Percentiles rank a stretch among this genome's conserved stretches.
Conservation (phyloP, 2,888 invertebrate genomes). For the Cataglyphis altisquamis region DNA sequence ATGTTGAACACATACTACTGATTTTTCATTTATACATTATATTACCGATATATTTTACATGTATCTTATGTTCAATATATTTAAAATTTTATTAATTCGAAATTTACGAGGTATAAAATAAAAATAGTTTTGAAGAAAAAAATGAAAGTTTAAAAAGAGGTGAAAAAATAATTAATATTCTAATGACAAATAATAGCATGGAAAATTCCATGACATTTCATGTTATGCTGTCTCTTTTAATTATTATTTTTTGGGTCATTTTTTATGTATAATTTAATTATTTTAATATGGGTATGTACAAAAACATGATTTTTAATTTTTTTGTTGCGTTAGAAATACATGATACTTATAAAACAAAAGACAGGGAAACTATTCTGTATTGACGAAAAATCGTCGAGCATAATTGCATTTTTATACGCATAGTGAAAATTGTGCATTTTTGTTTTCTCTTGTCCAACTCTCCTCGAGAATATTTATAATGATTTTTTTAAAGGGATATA, state of each 20-base stretch:
- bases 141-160: neutral
- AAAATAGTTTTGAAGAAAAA: neutral
- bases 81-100: neutral
- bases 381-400: neutral
- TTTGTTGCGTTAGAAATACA: neutral
- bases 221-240: neutral
- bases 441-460: constrained; percentile 2
- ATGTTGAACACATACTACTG: constrained; percentile 57
- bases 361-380: neutral
- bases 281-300: constrained; percentile 15
- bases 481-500: constrained; percentile 1
- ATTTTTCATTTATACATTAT: constrained; percentile 51
- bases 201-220: neutral
- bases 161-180: neutral
- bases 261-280: constrained; percentile 8
- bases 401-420: constrained; percentile 29
- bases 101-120: neutral
- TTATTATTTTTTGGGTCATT: constrained; percentile 3
- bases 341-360: constrained; percentile 3
- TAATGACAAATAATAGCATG: neutral
- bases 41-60: constrained; percentile 6
- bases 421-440: constrained; percentile 18
- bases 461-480: constrained; percentile 24
- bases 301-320: neutral
- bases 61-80: neutral